Conservation (phyloP, 2,888 invertebrate species). For the Xestia rhomboidea region DNA sequence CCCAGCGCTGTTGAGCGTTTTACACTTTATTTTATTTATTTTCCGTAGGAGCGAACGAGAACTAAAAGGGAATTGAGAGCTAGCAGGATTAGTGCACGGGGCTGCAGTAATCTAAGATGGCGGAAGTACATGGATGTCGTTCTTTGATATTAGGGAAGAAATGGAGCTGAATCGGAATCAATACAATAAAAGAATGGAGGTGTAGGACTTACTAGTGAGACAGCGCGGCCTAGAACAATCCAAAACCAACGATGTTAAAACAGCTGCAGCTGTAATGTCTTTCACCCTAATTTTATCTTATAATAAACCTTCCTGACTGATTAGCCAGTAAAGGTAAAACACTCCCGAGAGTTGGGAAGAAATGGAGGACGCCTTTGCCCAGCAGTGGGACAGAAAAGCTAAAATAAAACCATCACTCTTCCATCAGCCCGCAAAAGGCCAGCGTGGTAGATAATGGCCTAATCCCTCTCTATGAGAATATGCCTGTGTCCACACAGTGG, state of each 20-base stretch:
- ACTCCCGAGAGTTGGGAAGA: too few relatives aligned
- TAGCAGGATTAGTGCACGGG: constrained; percentile 1
- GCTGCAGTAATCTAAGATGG: constrained; percentile 4
- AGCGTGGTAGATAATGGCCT: neutral
- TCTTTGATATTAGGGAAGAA: too few relatives aligned
- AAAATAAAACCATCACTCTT: neutral
- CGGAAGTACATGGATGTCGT: too few relatives aligned
- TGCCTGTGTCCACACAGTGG: neutral
- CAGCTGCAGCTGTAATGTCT: too few relatives aligned
- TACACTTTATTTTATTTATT: constrained; percentile 23
- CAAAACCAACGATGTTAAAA: neutral
- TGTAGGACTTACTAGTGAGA: neutral
- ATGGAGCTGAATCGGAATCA: neutral
- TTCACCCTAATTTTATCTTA: neutral
- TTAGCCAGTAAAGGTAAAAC: too few relatives aligned
- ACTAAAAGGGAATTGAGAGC: neutral
- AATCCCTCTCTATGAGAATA: neutral
- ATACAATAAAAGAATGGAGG: neutral
- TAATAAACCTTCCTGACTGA: neutral
- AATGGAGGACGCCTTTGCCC: too few relatives aligned
- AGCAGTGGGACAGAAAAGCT: too few relatives aligned
- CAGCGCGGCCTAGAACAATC: neutral
- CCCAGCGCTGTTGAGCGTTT: constrained; percentile 4
- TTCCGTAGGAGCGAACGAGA: neutral
- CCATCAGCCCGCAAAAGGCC: neutral